These are phyloP conservation scores for Meloidogyne chitwoodi DNA, from an alignment of 1,140 invertebrate genomes.

Conservation along the genomic window DNA sequence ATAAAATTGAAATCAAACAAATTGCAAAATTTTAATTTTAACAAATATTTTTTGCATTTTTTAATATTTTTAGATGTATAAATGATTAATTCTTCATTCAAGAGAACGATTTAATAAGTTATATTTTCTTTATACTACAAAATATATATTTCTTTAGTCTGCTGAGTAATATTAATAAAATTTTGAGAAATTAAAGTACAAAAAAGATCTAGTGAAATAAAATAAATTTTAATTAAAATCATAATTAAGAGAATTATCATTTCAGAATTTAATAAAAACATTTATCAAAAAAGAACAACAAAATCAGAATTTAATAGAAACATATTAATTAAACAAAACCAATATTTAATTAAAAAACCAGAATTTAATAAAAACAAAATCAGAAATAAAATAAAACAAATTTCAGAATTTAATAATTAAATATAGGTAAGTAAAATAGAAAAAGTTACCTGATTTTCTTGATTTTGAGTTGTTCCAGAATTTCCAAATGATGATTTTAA, in stretches of 20 bases:
- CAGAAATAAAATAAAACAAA: background rate
- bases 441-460: background rate
- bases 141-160: background rate
- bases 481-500: background rate
- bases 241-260: too few species aligned
- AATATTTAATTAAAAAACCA: background rate
- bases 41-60: background rate
- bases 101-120: background rate
- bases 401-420: background rate
- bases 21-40: background rate
- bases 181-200: background rate
- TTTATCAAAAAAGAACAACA: too few species aligned
- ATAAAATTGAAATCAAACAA: background rate
- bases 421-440: background rate
- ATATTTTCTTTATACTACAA: background rate
- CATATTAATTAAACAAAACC: background rate
- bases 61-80: background rate
- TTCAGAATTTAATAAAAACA: background rate
- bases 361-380: background rate
- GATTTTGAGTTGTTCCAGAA: background rate
- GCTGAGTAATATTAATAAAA: too few species aligned
- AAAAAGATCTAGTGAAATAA: background rate
- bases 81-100: background rate
- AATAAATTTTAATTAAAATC: background rate
- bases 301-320: background rate